Base-by-base conservation (phyloP, 2,113 vertebrate species). In the Myrmecophaga tridactyla region DNA sequence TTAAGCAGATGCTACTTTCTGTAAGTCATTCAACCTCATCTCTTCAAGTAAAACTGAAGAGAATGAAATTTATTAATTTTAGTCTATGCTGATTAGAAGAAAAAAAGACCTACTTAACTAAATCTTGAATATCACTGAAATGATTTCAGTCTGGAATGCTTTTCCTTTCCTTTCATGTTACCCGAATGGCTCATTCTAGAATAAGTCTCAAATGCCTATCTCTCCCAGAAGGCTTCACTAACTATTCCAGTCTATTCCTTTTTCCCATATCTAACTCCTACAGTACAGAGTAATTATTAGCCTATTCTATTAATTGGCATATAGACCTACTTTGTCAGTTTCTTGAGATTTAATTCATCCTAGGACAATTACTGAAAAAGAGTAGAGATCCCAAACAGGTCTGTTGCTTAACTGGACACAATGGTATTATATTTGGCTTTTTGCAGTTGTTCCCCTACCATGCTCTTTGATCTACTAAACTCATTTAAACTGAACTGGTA, bases 31-130 rank as follows among this genome's bases (percentile, higher is more conserved):
- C 56, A 81, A 27, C 29, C 60, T 87, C 46, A 51, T 51, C n/a
- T 93, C 58, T 96, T 51, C n/a, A 93, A 69, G 48, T 80, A 83
- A 96, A 92, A 73, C 14, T 9, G 25, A 92, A 86, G 34, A 60
- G 65, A 65, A 94, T 36, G 18, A 81, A 63, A 85, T 34, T 80
- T 89, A 83, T 76, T 78, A 80, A 60, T 84, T 87, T 93, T 93
- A 70, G 12, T 81, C 60, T 91, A 88, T 53, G 65, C 17, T 70
- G 15, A 27, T 91, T 91, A 34, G 29, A 86, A n/a, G 77, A 70
- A 51, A 91, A 75, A 78, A 96, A 39, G 29, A 36, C 39, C 70
- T 53, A 53, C 23, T 51, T 36, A 70, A 60, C 31, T 88, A 85
- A 92, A 72, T 73, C 39, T 93, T 27, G 34, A 29, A 10, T 67